Percentiles rank a stretch among this genome's conserved stretches.
Evolutionary conservation across 1,140 invertebrate genomes (phyloP).

Genomic region (Ostrea denselamellosa): DNA sequence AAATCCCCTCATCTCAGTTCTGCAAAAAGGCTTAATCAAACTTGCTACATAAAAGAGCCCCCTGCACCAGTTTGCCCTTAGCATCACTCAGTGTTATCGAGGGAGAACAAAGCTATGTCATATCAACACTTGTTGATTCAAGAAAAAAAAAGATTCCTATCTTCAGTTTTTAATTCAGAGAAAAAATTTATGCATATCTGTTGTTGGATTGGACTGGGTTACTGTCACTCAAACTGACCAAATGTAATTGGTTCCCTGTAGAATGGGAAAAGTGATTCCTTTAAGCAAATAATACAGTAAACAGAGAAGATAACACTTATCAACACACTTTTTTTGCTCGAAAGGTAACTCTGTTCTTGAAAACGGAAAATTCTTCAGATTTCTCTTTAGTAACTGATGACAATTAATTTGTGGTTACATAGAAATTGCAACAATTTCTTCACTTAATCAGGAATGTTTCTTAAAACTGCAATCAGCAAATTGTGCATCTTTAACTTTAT

Average conservation of each 20-base stretch:
- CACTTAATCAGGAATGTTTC: no score
- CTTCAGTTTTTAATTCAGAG: background rate
- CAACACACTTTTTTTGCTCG: no score
- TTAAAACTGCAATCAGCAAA: no score
- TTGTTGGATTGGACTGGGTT: background rate
- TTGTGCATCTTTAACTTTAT: background rate
- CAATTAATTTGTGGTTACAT: no score
- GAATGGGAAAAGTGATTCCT: background rate
- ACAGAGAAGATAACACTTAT: background rate
- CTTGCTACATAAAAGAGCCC: background rate
- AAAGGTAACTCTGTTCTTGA: background rate
- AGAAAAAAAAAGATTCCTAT: background rate
- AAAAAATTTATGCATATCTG: background rate
- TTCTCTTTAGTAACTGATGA: background rate
- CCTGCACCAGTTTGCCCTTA: background rate
- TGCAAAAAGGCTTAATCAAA: background rate
- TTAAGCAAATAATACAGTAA: background rate
- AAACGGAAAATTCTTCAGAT: background rate
- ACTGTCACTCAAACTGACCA: background rate
- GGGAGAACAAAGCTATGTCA: background rate
- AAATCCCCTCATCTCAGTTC: background rate
- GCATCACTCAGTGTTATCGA: background rate
- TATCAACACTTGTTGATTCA: constrained; percentile 7
- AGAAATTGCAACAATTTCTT: background rate
- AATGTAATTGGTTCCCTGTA: background rate